Base-by-base conservation (phyloP, 2,797 vertebrate genomes). In the Sebastiscus albofasciatus region DNA sequence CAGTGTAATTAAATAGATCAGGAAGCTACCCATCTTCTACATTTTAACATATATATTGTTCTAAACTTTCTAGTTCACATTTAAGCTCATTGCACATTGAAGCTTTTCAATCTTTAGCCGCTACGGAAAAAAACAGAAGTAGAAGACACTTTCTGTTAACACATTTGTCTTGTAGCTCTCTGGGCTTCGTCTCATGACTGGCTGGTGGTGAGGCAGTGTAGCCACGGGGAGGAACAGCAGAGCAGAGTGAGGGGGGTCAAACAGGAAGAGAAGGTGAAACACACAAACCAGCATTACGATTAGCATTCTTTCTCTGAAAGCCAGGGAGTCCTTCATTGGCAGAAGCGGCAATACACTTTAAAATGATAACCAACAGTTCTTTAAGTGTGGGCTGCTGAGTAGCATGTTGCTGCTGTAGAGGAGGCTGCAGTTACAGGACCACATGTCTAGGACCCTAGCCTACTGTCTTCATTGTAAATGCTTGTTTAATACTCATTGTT, bases 141-240 rank as follows among this genome's bases (percentile, higher is more conserved):
- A 55, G 42, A 73, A 74, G 29, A 80, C 67, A 77, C 39, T 61
- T 75, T 72, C 80, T 87, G 59, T 72, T 70, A 60, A 66, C 52
- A 66, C 59, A 8, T 75, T 54, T 61, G 77, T 76, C 8, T 68
- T 3, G 69, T 5, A 60, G 77, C 75, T 84, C 77, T 86, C 84
- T 79, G 71, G 61, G 77, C 60, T 86, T 73, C 34, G 82, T 89
- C 81, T 85, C 14, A 67, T 80, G 84, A 88, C 79, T 20, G 59
- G 58, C 67, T 46, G 72, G 69, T 56, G 69, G 77, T 74, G 87
- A 79, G 69, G 75, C 60, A 10, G 73, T 12, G 72, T 8, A 67
- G 82, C 78, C 89, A 68, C 82, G 64, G 70, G 84, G 67, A 80
- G 71, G 36, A 83, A 71, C 70, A 73, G 60, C 52, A 66, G 72